phyloP scores from a whole-genome alignment of 2,113 vertebrate genomes.

The Coreoperca whiteheadi region DNA sequence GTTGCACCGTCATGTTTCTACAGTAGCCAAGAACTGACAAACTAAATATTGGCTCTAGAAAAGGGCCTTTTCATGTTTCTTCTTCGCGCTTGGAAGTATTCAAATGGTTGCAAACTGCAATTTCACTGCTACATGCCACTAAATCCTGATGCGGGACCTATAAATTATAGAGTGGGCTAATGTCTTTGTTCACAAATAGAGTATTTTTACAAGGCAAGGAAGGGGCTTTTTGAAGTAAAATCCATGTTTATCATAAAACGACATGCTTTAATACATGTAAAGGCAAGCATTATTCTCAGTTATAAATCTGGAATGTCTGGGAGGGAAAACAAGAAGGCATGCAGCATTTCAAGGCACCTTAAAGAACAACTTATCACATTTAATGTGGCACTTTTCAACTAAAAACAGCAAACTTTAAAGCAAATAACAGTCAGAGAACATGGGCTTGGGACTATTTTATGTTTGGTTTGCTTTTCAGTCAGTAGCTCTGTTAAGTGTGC shows the following conservation, averaged over 20 bases:
- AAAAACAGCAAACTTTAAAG: constrained; percentile 4
- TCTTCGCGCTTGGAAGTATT: no score
- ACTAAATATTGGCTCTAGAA: no score
- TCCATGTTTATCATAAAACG: constrained; percentile 3
- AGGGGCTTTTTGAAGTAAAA: constrained; percentile 1
- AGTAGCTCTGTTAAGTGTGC: neutral
- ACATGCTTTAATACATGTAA: constrained; percentile 58
- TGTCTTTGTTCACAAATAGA: neutral
- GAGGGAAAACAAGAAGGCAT: constrained; percentile 12
- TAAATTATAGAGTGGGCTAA: neutral
- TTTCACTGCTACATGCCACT: no score
- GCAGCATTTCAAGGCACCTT: constrained; percentile 26
- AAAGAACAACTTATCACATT: constrained; percentile 3
- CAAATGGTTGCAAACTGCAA: no score
- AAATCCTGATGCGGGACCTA: no score
- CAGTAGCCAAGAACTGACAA: no score
- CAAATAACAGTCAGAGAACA: constrained; percentile 8
- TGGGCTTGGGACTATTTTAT: neutral
- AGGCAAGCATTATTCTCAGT: constrained; percentile 26
- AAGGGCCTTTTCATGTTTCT: no score
- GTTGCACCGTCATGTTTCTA: no score
- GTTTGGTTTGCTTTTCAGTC: neutral
- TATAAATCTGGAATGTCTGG: constrained; percentile 72
- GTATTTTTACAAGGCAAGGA: neutral
- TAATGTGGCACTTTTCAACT: neutral